Base-by-base conservation (phyloP, 1,140 invertebrate genomes). In the Phenacoccus solenopsis region DNA sequence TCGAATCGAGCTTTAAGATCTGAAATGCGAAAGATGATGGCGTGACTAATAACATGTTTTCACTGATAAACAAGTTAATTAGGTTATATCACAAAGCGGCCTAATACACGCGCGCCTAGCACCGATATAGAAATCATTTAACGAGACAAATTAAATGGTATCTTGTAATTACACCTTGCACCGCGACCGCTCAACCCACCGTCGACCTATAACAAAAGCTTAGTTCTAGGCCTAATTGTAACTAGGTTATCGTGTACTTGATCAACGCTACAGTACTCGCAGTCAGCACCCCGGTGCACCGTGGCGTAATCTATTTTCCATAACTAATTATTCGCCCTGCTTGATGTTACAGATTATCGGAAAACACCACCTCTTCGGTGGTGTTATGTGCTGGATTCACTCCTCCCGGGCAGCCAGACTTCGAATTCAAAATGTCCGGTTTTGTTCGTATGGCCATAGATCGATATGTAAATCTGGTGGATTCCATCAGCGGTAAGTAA, bases 381-480 rank as follows among this genome's bases (percentile, higher is more conserved):
- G 59, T 64, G 59, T 64, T 64, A 64, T 64, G 59, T 25, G 59
- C 10, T 22, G 59, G 59, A 1, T 64, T 64, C 59, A 64, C 59
- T 16, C 13, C 59, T 10, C 59, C 59, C 59, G 5, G 3, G 25
- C 59, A 64, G 59, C 59, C 59, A 20, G 59, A 64, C 59, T 64
- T 64, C 59, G 59, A 64, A 24, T 64, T 64, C 38, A 78, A 78
- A 74, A 78, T 84, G 24, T 81, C 84, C 64, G 81, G 81, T 13
- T 74, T 85, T 3, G 83, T 85, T 0, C 79, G 79, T 59, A 81
- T 85, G 79, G 84, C 84, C 25, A 76, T 84, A 61, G 82, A 86
- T 71, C 81, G 82, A 73, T 85, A 85, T 73, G 74, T 77, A 22
- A 78, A 76, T 68, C 75, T 80, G 5, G 71, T 81, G 49, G 79